Base-by-base conservation (phyloP, 2,888 invertebrate species). In the Tetragonula carbonaria region DNA sequence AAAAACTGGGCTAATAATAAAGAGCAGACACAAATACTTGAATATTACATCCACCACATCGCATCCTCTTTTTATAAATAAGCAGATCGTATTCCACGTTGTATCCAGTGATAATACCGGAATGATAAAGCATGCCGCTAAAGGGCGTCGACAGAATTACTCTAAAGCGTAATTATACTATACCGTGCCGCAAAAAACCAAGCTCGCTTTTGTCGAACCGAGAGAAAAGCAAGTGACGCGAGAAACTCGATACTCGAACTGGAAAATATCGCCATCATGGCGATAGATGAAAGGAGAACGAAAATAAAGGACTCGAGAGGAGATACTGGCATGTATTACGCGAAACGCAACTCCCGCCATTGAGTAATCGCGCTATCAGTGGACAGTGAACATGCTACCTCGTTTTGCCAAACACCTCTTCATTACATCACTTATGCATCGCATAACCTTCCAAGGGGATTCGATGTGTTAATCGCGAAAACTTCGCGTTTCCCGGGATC, bases 391-490 rank as follows among this genome's bases (percentile, higher is more conserved):
- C 63, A 68, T 33, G 63, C 78, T 70, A 66, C 70, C 59, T 66
- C 65, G 73, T 73, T 73, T 11, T 63, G 63, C 74, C 74, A 82
- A 77, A 62, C 75, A 66, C 38, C 85, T 84, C 78, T 86, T 80
- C 78, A 62, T 83, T 28, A 77, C 59, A 80, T 85, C 82, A 71
- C 59, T 70, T 51, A 80, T 65, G 68, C 78, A 80, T 75, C 53
- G 80, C 73, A 67, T 80, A 76, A 78, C 63, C 80, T 66, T 67
- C 80, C 78, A 82, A 80, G 73, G 79, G 75, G 79, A 82, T 74
- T 80, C 85, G 85, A 82, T 80, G 75, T 0, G 78, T 86, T 80
- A 77, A 85, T 85, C 75, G 72, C 77, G 79, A 75, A 18, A 65
- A 70, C 74, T 76, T 74, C 53, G 63, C 57, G 84, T 74, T 78